Conservation (phyloP, 1,140 invertebrate species). For the Onthophagus taurus region DNA sequence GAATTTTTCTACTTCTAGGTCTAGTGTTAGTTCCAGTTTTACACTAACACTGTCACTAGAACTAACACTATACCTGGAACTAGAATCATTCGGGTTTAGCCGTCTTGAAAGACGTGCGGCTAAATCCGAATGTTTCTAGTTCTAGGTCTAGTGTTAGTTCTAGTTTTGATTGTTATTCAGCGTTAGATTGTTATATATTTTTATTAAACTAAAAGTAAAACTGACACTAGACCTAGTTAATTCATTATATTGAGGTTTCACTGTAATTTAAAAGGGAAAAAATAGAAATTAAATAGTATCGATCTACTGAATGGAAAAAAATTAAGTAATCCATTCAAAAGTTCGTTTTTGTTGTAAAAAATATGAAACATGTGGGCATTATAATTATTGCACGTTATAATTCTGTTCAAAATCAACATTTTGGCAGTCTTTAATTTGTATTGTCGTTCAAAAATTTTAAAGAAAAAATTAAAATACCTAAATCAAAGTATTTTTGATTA, state of each 20-base stretch:
- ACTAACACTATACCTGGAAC: too few species aligned
- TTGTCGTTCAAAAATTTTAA: too few species aligned
- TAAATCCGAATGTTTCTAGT: too few species aligned
- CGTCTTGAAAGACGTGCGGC: too few species aligned
- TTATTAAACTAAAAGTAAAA: background rate
- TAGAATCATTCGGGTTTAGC: too few species aligned
- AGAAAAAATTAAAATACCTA: conserved; percentile 11
- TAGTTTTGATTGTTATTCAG: too few species aligned
- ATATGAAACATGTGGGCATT: background rate
- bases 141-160: too few species aligned
- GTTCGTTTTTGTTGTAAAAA: background rate
- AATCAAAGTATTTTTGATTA: background rate
- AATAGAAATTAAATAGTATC: background rate
- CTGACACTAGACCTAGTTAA: background rate
- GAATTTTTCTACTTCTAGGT: too few species aligned
- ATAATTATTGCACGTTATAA: background rate
- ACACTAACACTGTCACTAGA: too few species aligned
- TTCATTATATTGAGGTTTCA: background rate
- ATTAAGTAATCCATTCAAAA: background rate
- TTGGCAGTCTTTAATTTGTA: conserved; percentile 28
- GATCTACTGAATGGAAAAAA: background rate
- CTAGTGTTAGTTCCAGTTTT: too few species aligned
- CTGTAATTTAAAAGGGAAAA: background rate
- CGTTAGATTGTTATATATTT: too few species aligned
- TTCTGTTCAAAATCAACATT: background rate